Percentiles rank a stretch among this genome's conserved stretches.
phyloP scores from a whole-genome alignment of 2,113 vertebrate genomes.

The Hemibates koningsi region DNA sequence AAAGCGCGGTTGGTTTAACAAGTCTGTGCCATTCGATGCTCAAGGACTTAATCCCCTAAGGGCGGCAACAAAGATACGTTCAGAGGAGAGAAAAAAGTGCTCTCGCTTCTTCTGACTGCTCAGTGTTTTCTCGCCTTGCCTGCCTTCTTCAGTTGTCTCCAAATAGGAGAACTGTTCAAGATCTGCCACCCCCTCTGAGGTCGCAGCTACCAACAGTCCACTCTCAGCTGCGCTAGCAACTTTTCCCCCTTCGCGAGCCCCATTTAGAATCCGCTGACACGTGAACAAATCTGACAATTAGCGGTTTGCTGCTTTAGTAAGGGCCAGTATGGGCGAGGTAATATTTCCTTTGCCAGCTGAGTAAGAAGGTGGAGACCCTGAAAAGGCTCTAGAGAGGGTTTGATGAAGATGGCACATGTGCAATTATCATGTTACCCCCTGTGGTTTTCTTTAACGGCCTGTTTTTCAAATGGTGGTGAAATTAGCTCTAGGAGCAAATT shows the following conservation, averaged over 20 bases:
- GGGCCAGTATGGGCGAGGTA: slow-evolving; percentile 5
- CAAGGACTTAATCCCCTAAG: slow-evolving; percentile 51
- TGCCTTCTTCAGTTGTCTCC: not conserved
- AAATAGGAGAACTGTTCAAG: not conserved
- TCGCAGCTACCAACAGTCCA: not conserved
- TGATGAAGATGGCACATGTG: slow-evolving; percentile 25
- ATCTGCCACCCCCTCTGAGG: not conserved
- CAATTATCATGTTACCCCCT: slow-evolving; percentile 27
- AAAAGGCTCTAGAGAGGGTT: slow-evolving; percentile 22
- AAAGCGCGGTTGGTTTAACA: slow-evolving; percentile 57
- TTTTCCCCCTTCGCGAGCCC: slow-evolving; percentile 5
- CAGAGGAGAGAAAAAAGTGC: not conserved
- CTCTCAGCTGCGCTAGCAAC: slow-evolving; percentile 37
- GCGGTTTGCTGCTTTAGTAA: slow-evolving; percentile 49
- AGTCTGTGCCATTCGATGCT: slow-evolving; percentile 44
- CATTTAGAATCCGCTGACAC: slow-evolving; percentile 66
- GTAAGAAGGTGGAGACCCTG: slow-evolving; percentile 26
- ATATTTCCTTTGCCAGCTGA: slow-evolving; percentile 42
- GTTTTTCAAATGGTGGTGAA: slow-evolving; percentile 19
- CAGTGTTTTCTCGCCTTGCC: not conserved
- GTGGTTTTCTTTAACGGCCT: slow-evolving; percentile 15
- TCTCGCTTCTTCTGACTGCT: slow-evolving; percentile 1
- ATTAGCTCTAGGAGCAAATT: not conserved
- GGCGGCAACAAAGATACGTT: slow-evolving; percentile 21
- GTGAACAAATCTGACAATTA: slow-evolving; percentile 61